These are phyloP conservation scores for Psittacara wagleri DNA, from an alignment of 2,113 vertebrate genomes.

Conservation along the genomic window DNA sequence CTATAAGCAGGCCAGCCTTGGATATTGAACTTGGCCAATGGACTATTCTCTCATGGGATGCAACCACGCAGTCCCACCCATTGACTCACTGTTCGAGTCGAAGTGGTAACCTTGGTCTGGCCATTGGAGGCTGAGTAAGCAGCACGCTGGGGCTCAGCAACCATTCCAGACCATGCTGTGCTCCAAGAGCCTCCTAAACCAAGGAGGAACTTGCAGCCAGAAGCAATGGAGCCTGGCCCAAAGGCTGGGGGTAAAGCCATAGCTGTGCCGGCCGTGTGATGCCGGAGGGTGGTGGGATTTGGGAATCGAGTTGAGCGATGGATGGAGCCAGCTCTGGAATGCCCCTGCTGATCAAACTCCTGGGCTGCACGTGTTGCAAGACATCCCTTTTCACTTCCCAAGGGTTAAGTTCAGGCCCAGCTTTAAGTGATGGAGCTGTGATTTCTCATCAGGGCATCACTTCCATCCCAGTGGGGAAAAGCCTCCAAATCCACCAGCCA, in stretches of 20 bases:
- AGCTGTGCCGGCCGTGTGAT: fast-evolving
- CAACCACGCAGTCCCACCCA: fast-evolving
- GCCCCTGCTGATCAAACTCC: background rate
- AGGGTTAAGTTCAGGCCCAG: background rate
- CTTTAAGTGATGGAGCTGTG: background rate
- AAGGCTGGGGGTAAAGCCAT: background rate
- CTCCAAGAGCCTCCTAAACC: background rate
- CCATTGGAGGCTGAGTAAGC: background rate
- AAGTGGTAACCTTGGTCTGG: background rate
- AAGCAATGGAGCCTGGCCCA: background rate
- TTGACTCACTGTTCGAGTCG: background rate
- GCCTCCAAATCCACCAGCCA: background rate
- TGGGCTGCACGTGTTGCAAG: background rate
- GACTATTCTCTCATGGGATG: background rate
- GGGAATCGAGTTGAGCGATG: background rate
- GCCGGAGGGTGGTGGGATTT: background rate
- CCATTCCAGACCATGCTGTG: background rate
- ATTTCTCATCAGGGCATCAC: background rate
- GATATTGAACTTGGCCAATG: background rate
- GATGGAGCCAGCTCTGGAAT: background rate
- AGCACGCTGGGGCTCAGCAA: background rate
- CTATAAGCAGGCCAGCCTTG: background rate
- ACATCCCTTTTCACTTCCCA: background rate
- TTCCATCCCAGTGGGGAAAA: background rate
- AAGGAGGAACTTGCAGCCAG: background rate